Percentiles rank a stretch among this genome's conserved stretches.
Conservation (phyloP, 1,140 invertebrate genomes). For the Camponotus pennsylvanicus region DNA sequence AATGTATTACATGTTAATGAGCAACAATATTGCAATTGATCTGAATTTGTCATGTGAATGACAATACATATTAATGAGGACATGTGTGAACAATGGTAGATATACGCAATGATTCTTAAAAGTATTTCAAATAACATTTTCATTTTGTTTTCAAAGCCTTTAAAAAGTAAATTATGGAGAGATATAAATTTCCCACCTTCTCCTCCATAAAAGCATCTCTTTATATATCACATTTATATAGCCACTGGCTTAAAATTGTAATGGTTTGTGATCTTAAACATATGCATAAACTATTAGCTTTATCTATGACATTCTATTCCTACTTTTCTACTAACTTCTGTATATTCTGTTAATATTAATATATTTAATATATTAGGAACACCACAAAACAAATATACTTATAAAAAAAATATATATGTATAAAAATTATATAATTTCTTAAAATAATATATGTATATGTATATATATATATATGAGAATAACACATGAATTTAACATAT, state of each 20-base stretch:
- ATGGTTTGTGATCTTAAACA: not conserved
- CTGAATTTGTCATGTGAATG: conserved; percentile 26
- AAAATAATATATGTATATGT: not conserved
- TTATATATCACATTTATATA: conserved; percentile 1
- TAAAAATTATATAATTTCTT: conserved; percentile 55
- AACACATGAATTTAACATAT: conserved; percentile 18
- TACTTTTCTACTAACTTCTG: not conserved
- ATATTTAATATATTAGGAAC: conserved; percentile 18
- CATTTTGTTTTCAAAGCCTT: not conserved
- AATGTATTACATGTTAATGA: conserved; percentile 12
- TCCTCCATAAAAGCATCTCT: not conserved
- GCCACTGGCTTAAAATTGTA: not conserved
- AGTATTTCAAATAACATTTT: conserved; percentile 8
- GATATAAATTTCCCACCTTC: not conserved
- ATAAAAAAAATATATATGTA: conserved; percentile 44
- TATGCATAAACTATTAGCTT: conserved; percentile 21
- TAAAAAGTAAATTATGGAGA: conserved; percentile 16
- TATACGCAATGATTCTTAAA: conserved; percentile 44
- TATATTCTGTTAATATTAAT: conserved; percentile 17
- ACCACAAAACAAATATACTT: conserved; percentile 44
- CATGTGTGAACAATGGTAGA: conserved; percentile 22
- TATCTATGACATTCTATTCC: not conserved
- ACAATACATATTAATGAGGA: conserved; percentile 10
- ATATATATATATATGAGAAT: conserved; percentile 15
- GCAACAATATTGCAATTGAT: conserved; percentile 28